phyloP scores from a whole-genome alignment of 2,888 invertebrate species.

The Polietes domitor region DNA sequence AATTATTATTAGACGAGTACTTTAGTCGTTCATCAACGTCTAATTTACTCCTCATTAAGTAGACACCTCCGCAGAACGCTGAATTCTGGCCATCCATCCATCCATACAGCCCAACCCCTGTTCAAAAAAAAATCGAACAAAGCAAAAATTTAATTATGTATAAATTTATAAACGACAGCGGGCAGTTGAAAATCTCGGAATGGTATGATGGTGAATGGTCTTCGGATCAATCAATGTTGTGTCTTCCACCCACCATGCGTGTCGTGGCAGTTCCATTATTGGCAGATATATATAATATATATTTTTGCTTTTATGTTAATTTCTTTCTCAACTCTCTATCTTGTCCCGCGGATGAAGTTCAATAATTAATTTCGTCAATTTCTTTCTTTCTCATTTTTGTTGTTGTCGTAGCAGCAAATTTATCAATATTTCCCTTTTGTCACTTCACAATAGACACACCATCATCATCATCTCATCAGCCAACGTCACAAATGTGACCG shows the following conservation, averaged over 20 bases:
- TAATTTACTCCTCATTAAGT: not conserved
- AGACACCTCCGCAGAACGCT: slow-evolving; percentile 12
- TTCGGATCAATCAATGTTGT: too few relatives aligned
- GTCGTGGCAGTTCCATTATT: too few relatives aligned
- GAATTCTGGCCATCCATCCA: not conserved
- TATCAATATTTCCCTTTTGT: not conserved
- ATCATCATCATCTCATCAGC: too few relatives aligned
- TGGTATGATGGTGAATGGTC: too few relatives aligned
- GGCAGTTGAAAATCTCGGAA: too few relatives aligned
- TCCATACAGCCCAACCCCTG: not conserved
- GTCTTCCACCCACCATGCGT: too few relatives aligned
- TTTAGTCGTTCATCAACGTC: slow-evolving; percentile 10
- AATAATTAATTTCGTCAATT: not conserved
- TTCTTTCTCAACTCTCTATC: not conserved
- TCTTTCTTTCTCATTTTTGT: not conserved
- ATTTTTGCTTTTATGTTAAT: not conserved
- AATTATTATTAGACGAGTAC: not conserved
- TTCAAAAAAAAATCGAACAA: too few relatives aligned
- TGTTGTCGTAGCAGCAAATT: not conserved
- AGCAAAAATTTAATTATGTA: too few relatives aligned
- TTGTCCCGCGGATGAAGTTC: not conserved
- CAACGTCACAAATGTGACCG: too few relatives aligned
- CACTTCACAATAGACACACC: not conserved
- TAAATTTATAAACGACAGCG: too few relatives aligned
- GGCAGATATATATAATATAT: not conserved